Conservation (phyloP, 2,888 invertebrate species). For the Ditula angustiorana region DNA sequence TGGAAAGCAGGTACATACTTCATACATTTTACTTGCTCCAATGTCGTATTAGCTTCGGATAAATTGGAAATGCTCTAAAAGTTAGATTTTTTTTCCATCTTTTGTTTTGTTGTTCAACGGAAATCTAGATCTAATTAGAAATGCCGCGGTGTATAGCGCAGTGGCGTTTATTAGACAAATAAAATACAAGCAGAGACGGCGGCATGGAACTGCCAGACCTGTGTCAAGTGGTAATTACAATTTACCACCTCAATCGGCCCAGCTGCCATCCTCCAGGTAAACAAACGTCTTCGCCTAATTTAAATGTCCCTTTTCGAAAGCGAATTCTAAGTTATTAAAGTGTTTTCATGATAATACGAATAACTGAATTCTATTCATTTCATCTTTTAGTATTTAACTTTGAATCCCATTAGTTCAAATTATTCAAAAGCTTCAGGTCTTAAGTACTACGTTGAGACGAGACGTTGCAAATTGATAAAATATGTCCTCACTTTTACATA, state of each 20-base stretch:
- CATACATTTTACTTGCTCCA: too few relatives aligned
- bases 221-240: constrained; percentile 65
- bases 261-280: constrained; percentile 19
- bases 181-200: constrained; percentile 37
- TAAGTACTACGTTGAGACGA: neutral
- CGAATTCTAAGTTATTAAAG: neutral
- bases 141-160: constrained; percentile 5
- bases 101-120: neutral
- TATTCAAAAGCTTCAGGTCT: neutral
- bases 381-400: neutral
- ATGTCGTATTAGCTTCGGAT: too few relatives aligned
- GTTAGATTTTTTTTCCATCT: neutral
- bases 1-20: too few relatives aligned
- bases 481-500: too few relatives aligned
- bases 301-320: constrained; percentile 20
- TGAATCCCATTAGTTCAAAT: neutral
- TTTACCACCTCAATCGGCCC: constrained; percentile 61
- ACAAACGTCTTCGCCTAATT: constrained; percentile 31
- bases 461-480: neutral
- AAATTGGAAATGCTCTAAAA: too few relatives aligned
- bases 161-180: constrained; percentile 49
- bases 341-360: neutral
- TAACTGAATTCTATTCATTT: neutral
- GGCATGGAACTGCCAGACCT: constrained; percentile 54
- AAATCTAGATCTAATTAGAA: constrained; percentile 30